Conservation (phyloP, 2,888 invertebrate genomes). For the Liodrosophila aerea region DNA sequence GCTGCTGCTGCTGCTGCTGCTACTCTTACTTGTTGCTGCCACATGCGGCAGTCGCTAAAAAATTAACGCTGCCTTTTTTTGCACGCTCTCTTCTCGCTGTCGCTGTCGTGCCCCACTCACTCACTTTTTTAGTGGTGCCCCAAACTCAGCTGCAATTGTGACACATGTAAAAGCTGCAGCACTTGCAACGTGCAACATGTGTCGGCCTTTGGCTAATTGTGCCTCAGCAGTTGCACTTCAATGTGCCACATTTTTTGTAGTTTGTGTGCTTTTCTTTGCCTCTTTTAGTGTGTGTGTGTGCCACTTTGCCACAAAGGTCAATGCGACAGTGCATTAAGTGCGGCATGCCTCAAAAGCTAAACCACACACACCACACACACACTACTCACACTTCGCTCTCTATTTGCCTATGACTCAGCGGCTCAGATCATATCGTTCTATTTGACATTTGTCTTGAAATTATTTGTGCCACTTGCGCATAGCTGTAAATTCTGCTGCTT, state of each 20-base stretch:
- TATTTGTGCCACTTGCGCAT: too few relatives aligned
- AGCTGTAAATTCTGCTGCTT: too few relatives aligned
- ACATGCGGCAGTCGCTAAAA: conserved; percentile 49
- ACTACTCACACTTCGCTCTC: too few relatives aligned
- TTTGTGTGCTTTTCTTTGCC: conserved; percentile 10
- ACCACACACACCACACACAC: too few relatives aligned
- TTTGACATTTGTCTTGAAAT: too few relatives aligned
- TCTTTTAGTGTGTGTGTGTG: conserved; percentile 18
- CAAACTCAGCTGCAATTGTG: conserved; percentile 54
- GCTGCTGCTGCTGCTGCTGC: neutral
- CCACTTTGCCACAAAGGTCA: conserved; percentile 53
- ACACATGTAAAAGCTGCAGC: conserved; percentile 46
- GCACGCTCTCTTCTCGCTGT: conserved; percentile 6
- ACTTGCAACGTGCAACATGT: conserved; percentile 50
- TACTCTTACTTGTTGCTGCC: conserved; percentile 34
- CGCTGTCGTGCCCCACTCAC: conserved; percentile 45
- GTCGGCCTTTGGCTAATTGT: conserved; percentile 63
- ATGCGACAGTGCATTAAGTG: conserved; percentile 4
- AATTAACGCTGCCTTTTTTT: conserved; percentile 22
- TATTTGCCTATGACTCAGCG: too few relatives aligned
- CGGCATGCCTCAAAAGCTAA: neutral
- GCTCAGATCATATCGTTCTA: too few relatives aligned
- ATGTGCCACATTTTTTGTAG: conserved; percentile 40
- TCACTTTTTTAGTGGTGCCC: conserved; percentile 39
- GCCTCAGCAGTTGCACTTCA: conserved; percentile 28